Evolutionary conservation across 2,797 vertebrate species (phyloP), one percentile per base, ranked within the genome.

Genomic region (Hypotaenidia okinawae): DNA sequence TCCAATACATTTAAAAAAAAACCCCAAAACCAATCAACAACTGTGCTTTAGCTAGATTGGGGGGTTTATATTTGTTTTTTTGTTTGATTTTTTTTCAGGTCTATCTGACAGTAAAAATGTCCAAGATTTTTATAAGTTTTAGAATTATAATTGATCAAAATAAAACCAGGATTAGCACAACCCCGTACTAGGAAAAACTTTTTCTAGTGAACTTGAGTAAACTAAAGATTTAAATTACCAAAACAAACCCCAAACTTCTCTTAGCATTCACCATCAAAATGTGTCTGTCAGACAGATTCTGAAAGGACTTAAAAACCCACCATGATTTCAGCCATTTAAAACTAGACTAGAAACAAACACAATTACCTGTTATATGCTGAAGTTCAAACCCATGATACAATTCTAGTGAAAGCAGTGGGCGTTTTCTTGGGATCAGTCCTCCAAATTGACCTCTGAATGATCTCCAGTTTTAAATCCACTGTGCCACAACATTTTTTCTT

Each of bases 291-390:
- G 5, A 69, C 24, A 49, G n/a, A 69, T 33, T 16, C 16, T 8
- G 54, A 32, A 10, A 75, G 7, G 18, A 61, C n/a, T 18, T 43
- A 69, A 54, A 66, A 54, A 7, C 10, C 6, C 25, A 10, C 32
- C 21, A 9, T 10, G 52, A 47, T 35, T 58, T 73, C 39, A 69
- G 15, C 16, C 16, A 43, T 32, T 92, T 64, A 49, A 76, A 72
- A 41, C 28, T 39, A 92, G 62, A 68, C 5, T 19, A 63, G 32
- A 23, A 17, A 11, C 3, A 78, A 61, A 67, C 33, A 32, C 0
- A 0, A 52, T 32, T 57, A 35, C 5, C 22, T 0, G 0, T 57
- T 19, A 35, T 2, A 51, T 15, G 16, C 3, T 33, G 27, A 58
- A 52, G 27, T 74, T 62, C 25, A 77, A 59, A 66, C 41, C 3